Evolutionary conservation across 2,888 invertebrate species (phyloP), one percentile per base, ranked within the genome.

Genomic region (Drosophila hamatofila): DNA sequence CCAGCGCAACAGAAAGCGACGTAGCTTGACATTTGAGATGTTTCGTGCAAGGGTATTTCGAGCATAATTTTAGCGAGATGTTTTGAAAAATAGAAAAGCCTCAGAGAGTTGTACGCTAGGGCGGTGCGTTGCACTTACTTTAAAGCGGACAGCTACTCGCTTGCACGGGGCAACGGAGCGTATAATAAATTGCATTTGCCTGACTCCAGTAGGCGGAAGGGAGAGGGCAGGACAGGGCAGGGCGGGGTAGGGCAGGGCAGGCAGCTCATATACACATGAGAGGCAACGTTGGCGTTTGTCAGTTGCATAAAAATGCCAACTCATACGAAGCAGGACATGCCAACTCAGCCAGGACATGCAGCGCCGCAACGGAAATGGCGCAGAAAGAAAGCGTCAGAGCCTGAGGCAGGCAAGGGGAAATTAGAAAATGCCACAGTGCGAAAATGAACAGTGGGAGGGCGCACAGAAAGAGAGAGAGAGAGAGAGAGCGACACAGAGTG

Each of bases 221-320:
- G 42, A 9, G 12, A 5, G 14, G 11, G 4, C n/a, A n/a, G 11
- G 11, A 12, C 0, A 33, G 33, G 3, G 42, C 11, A 9, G n/a
- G 16, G 14, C n/a, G n/a, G n/a, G n/a, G n/a, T n/a, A n/a, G n/a
- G n/a, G n/a, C n/a, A n/a, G 5, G 7, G 51, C 49, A 30, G 30
- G 49, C 63, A 56, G 46, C 52, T 62, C 63, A 78, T 67, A 72
- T 49, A 66, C 57, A 77, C 78, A 80, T 81, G 83, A 70, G 88
- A 64, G 63, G 72, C 60, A 55, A 80, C 60, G 77, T 61, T 75
- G 60, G 73, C 86, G 83, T 80, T 88, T 88, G 83, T 83, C 83
- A 83, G 88, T 80, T 83, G 88, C 84, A 84, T 88, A 83, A 89
- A 86, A 84, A 88, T 84, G 84, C 87, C 84, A 88, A 83, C 84